These are phyloP conservation scores for Hemistola chrysoprasaria DNA, from an alignment of 2,888 invertebrate species.

Conservation along the genomic window DNA sequence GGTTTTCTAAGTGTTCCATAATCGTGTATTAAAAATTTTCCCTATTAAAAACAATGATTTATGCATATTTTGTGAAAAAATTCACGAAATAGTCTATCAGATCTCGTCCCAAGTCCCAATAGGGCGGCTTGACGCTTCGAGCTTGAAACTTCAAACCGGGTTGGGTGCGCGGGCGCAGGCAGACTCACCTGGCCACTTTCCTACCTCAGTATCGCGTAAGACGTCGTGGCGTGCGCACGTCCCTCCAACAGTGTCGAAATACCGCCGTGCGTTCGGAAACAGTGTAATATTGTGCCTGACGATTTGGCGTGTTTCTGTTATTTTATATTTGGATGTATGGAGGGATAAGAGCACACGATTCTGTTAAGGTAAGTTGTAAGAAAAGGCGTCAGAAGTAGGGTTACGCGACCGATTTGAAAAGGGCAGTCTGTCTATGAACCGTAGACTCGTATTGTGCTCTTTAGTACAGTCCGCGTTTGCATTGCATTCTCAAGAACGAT, in stretches of 20 bases:
- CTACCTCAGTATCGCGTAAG: conserved; percentile 61
- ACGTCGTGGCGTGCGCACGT: conserved; percentile 54
- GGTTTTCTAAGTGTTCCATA: too few species aligned
- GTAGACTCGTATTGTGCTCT: conserved; percentile 42
- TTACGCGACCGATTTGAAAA: conserved; percentile 51
- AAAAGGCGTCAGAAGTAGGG: conserved; percentile 16
- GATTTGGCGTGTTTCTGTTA: conserved; percentile 49
- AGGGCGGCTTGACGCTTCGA: conserved; percentile 17
- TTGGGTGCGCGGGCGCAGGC: conserved; percentile 62
- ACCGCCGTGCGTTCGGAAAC: conserved; percentile 61
- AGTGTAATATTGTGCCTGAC: conserved; percentile 65
- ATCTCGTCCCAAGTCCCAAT: conserved; percentile 22
- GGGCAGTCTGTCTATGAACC: conserved; percentile 49
- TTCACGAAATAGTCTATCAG: too few species aligned
- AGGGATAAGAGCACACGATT: conserved; percentile 49
- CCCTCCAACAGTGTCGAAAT: conserved; percentile 41
- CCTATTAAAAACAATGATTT: too few species aligned
- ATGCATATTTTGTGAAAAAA: too few species aligned
- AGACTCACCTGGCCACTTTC: conserved; percentile 65
- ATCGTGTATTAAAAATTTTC: too few species aligned
- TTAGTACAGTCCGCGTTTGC: conserved; percentile 61
- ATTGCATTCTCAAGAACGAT: conserved; percentile 62
- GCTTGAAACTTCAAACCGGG: conserved; percentile 64
- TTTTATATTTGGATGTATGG: conserved; percentile 40
- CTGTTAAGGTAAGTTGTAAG: conserved; percentile 56